phyloP scores from a whole-genome alignment of 1,140 invertebrate genomes.

The Drosophila aff. region DNA sequence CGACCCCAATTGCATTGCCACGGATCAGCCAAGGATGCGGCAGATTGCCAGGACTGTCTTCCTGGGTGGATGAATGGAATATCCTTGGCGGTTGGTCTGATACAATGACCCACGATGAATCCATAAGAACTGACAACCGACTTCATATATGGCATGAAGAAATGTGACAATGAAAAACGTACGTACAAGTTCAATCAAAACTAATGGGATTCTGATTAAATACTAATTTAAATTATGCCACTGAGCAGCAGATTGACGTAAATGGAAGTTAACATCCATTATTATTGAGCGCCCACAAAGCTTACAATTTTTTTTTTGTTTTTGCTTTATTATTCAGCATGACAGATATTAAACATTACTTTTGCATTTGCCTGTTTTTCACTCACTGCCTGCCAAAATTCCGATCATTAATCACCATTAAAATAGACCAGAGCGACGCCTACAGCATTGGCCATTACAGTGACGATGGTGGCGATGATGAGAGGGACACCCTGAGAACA shows the following conservation, averaged over 20 bases:
- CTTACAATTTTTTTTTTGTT: background rate
- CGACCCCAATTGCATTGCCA: slow-evolving; percentile 32
- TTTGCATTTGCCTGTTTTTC: slow-evolving; percentile 32
- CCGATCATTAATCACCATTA: slow-evolving; percentile 61
- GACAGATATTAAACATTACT: slow-evolving; percentile 39
- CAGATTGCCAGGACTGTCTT: slow-evolving; percentile 24
- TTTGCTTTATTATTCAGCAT: slow-evolving; percentile 37
- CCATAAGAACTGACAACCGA: background rate
- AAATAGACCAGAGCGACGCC: slow-evolving; percentile 27
- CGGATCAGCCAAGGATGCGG: slow-evolving; percentile 30
- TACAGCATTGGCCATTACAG: slow-evolving; percentile 11
- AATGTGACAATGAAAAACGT: background rate
- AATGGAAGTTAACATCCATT: slow-evolving; percentile 1
- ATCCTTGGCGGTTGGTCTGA: slow-evolving; percentile 1
- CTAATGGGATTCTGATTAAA: background rate
- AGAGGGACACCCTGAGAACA: background rate
- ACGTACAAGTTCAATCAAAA: background rate
- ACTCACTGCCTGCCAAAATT: slow-evolving; percentile 12
- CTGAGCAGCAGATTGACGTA: slow-evolving; percentile 3
- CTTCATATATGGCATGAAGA: background rate
- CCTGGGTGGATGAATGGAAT: slow-evolving; percentile 2
- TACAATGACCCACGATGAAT: slow-evolving; percentile 31
- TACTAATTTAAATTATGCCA: slow-evolving; percentile 2
- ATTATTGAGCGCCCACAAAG: background rate
- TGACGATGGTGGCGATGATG: background rate